Base-by-base conservation (phyloP, 2,797 vertebrate genomes). In the Sebastes reedi region DNA sequence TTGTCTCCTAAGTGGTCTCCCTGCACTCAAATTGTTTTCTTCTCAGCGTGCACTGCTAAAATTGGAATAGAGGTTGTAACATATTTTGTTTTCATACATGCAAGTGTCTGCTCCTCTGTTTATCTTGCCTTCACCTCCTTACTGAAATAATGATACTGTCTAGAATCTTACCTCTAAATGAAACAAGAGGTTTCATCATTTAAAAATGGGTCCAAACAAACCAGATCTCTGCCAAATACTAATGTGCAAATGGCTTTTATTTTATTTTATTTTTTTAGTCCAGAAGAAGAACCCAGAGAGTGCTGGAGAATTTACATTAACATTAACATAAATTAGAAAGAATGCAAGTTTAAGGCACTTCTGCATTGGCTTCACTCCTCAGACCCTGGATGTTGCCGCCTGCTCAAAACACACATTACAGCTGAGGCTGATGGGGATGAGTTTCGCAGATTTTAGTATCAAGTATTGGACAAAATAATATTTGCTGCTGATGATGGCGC, bases 1-100 rank as follows among this genome's bases (percentile, higher is more conserved):
- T 89, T 67, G 77, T 91, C 83, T 88, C 73, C 72, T 77, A 83
- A 93, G 87, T 84, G 82, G 79, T 75, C 82, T 87, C 86, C 50
- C 70, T 81, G 83, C 73, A 72, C 82, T 85, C 69, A 54, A 71
- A 85, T 85, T 84, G 36, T 90, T 86, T 85, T 79, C 80, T 65
- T 82, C 56, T 52, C 67, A 27, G 39, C 82, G 66, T 82, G 77
- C 67, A 2, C 55, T 54, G 80, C 85, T 90, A 82, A 80, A 84
- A 72, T 73, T 83, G 81, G 72, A 82, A 80, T 34, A n/a, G 74
- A 76, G n/a, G 29, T 77, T 80, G 71, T 77, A 74, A 81, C 72
- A 81, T 75, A 32, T 86, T 86, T 75, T 72, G 71, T 87, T 84
- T 84, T 87, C 42, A 62, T 69, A 25, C 74, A 34, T 69, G 34